Conservation (phyloP, 2,797 vertebrate genomes). For the Mormyrus hasselquistii region DNA sequence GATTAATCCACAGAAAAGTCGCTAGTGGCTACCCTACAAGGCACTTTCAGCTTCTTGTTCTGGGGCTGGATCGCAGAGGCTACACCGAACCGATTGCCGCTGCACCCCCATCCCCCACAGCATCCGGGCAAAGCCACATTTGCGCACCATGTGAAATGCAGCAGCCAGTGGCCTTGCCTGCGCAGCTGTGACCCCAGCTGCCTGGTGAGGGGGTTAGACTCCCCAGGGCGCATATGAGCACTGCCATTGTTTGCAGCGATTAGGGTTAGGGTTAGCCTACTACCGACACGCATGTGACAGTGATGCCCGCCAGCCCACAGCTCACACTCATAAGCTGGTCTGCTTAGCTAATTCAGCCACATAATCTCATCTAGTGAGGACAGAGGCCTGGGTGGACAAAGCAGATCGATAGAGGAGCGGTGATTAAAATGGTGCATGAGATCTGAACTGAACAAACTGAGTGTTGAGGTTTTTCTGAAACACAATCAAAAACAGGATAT, state of each 20-base stretch:
- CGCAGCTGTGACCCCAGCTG: conserved; percentile 18
- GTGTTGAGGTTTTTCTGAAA: background rate
- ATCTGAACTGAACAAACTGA: background rate
- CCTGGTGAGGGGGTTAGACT: conserved; percentile 16
- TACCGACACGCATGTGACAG: background rate
- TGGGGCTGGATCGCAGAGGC: conserved; percentile 32
- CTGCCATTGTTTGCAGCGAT: conserved; percentile 39
- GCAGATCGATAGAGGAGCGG: background rate
- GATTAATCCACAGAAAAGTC: background rate
- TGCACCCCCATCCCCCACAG: conserved; percentile 16
- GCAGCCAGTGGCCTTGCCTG: conserved; percentile 49
- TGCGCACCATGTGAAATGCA: conserved; percentile 67
- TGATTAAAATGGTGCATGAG: background rate
- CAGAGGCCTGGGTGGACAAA: background rate
- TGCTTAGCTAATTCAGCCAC: background rate
- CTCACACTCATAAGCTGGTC: background rate
- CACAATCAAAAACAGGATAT: background rate
- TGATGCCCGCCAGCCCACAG: background rate
- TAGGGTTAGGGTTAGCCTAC: conserved; percentile 20
- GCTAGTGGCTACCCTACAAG: background rate
- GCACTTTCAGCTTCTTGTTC: background rate
- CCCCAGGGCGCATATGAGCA: conserved; percentile 19
- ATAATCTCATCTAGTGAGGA: background rate
- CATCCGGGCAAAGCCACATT: conserved; percentile 36
- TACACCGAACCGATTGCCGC: conserved; percentile 44